Evolutionary conservation across 2,888 invertebrate species (phyloP).

Genomic region (Bibio marci): DNA sequence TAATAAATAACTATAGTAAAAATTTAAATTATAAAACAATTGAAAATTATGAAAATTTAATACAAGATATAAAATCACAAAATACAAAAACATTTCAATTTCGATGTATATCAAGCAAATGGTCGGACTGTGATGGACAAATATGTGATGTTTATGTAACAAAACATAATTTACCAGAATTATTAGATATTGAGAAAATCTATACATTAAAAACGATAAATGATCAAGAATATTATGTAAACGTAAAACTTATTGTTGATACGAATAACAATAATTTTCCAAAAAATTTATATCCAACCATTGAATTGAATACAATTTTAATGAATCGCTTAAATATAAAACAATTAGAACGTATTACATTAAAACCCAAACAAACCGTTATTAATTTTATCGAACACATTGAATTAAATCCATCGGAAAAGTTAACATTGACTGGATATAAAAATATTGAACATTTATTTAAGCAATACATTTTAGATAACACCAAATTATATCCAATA

Average conservation of each 20-base stretch:
- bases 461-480: conserved; percentile 24
- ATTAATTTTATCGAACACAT: conserved; percentile 28
- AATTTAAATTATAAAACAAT: conserved; percentile 16
- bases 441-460: conserved; percentile 23
- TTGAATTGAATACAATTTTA: conserved; percentile 26
- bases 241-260: conserved; percentile 15
- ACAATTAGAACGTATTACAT: conserved; percentile 22
- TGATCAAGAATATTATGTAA: conserved; percentile 13
- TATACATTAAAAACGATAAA: conserved; percentile 20
- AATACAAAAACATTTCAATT: conserved; percentile 21
- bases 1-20: too few species aligned
- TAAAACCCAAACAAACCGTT: conserved; percentile 22
- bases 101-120: conserved; percentile 23
- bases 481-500: conserved; percentile 20
- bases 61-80: conserved; percentile 22
- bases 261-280: conserved; percentile 17
- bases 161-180: conserved; percentile 22
- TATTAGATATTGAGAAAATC: conserved; percentile 23
- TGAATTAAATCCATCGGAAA: conserved; percentile 22
- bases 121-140: conserved; percentile 18
- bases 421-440: conserved; percentile 23
- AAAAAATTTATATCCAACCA: conserved; percentile 23
- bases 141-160: conserved; percentile 26
- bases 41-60: conserved; percentile 24
- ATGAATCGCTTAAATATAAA: conserved; percentile 24